Conservation (phyloP, 1,140 invertebrate species). For the Apis cerana region DNA sequence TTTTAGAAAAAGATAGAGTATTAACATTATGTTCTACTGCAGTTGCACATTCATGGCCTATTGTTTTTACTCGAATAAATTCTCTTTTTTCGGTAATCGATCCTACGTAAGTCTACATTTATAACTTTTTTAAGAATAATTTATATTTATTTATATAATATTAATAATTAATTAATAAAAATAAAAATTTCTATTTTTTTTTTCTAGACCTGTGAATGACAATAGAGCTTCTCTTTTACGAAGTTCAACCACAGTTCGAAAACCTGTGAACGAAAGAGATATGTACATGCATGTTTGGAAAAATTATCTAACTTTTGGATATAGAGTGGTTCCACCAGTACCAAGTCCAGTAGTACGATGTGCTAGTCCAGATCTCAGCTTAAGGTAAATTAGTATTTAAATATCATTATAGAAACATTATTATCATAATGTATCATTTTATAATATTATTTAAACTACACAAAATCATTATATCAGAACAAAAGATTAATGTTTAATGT, state of each 20-base stretch:
- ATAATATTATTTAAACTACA: constrained; percentile 21
- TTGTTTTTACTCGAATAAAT: constrained; percentile 94
- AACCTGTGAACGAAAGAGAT: constrained; percentile 94
- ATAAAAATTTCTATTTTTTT: constrained; percentile 33
- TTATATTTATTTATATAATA: neutral
- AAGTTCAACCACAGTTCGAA: constrained; percentile 88
- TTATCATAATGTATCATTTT: constrained; percentile 47
- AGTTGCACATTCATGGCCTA: constrained; percentile 95
- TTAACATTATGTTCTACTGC: constrained; percentile 92
- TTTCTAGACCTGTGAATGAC: constrained; percentile 96
- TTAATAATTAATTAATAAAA: neutral
- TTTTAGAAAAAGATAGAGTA: constrained; percentile 89
- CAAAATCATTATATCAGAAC: neutral
- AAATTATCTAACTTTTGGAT: constrained; percentile 97
- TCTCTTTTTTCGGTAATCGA: constrained; percentile 96
- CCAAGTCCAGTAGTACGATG: constrained; percentile 92
- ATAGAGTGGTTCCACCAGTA: constrained; percentile 93
- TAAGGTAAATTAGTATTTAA: constrained; percentile 84
- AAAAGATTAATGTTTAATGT: constrained; percentile 12
- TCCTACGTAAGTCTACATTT: constrained; percentile 88
- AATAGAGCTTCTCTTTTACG: constrained; percentile 96
- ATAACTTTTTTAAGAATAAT: constrained; percentile 8
- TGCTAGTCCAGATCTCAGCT: constrained; percentile 94
- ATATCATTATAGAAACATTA: constrained; percentile 14
- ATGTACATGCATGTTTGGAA: constrained; percentile 97